Evolutionary conservation across 2,888 invertebrate species (phyloP), one percentile per base, ranked within the genome.

Genomic region (Vanessa cardui): DNA sequence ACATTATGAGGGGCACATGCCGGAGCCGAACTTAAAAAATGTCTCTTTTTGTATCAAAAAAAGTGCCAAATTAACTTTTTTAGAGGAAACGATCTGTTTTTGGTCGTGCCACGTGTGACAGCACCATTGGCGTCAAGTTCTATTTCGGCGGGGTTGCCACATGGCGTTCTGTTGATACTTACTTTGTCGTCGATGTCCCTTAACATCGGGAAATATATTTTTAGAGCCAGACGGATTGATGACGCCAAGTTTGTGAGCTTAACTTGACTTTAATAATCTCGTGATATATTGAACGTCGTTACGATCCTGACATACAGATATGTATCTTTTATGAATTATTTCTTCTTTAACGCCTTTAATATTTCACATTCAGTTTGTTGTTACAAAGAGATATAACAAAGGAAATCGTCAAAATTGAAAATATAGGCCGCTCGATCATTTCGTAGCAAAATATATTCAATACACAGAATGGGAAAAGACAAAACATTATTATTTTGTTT

Each of bases 31-130:
- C 81, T 78, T 83, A 92, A 56, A 56, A 91, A 90, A 84, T 87
- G 80, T 78, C 82, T 81, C 85, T 85, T 89, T 89, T 89, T 90
- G 85, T 88, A 79, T 75, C 79, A 89, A 84, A 92, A 91, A 92
- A 92, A 92, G 83, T 80, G 86, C 82, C 87, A 90, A 90, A 92
- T 92, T 91, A 91, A 90, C 90, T 92, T 88, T n/a, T 91, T 92
- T 91, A 91, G 88, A 92, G 92, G 92, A 92, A 92, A 89, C 90
- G 86, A 91, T 92, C 89, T 88, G 91, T 92, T 91, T 90, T 88
- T 84, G 83, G 84, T 81, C 77, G 79, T 83, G 87, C 90, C 92
- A 92, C 90, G 91, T 92, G 92, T 90, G 90, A 89, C 85, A 83
- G 80, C 76, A 79, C 73, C 46, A 82, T 81, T 81, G 82, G 82